Percentiles rank a stretch among this genome's conserved stretches.
Evolutionary conservation across 2,113 vertebrate genomes (phyloP).

Genomic region (Ciconia maguari): DNA sequence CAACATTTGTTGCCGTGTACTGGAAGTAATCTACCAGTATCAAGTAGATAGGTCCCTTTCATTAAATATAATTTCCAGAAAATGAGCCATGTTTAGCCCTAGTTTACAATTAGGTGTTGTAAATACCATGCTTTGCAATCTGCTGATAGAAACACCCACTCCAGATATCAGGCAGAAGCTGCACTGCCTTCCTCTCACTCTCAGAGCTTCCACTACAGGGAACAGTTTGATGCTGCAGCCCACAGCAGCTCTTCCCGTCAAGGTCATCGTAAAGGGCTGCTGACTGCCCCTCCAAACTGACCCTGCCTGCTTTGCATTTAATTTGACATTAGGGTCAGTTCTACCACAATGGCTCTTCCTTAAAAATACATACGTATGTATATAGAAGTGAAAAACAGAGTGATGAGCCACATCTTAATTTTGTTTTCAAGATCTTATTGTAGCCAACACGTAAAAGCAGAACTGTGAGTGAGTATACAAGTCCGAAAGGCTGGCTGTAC

Average conservation of each 20-base stretch:
- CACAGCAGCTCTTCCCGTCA: background rate
- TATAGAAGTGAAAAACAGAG: background rate
- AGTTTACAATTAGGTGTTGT: background rate
- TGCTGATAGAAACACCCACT: background rate
- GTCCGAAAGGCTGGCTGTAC: background rate
- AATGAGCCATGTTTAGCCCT: background rate
- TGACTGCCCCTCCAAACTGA: background rate
- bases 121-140: background rate
- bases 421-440: background rate
- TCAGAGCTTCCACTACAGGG: background rate
- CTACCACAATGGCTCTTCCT: background rate
- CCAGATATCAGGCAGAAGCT: background rate
- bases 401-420: background rate
- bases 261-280: background rate
- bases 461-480: background rate
- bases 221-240: background rate
- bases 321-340: background rate
- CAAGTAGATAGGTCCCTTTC: background rate
- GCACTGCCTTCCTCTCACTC: background rate
- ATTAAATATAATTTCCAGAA: background rate
- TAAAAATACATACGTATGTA: background rate
- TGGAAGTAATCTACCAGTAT: background rate
- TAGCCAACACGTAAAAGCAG: background rate
- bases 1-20: background rate
- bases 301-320: background rate